phyloP scores from a whole-genome alignment of 2,797 vertebrate genomes.

The Macropus fuliginosus region DNA sequence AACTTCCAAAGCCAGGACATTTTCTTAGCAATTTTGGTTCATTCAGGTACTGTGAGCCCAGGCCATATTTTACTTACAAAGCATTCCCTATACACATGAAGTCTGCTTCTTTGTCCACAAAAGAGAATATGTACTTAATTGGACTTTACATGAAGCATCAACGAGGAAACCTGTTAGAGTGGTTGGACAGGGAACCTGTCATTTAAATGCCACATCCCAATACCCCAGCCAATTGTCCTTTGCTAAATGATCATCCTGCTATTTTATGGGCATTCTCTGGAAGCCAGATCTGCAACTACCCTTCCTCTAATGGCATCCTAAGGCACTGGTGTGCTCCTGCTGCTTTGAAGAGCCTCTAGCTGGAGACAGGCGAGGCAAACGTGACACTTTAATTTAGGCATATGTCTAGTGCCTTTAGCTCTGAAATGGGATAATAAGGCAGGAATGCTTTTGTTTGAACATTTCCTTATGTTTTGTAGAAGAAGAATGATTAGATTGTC shows the following conservation, averaged over 20 bases:
- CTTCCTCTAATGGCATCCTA: not conserved
- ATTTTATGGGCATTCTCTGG: not conserved
- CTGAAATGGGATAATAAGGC: slow-evolving; percentile 31
- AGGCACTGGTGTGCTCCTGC: not conserved
- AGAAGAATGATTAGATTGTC: slow-evolving; percentile 17
- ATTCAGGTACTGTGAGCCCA: slow-evolving; percentile 24
- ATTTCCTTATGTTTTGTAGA: slow-evolving; percentile 5
- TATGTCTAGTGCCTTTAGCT: slow-evolving; percentile 1
- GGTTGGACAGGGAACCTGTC: not conserved
- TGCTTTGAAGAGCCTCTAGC: slow-evolving; percentile 5
- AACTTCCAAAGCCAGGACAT: slow-evolving; percentile 3
- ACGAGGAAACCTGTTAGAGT: slow-evolving; percentile 11
- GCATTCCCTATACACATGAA: not conserved
- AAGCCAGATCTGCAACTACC: not conserved
- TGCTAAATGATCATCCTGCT: not conserved
- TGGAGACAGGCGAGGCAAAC: not conserved
- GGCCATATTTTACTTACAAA: not conserved
- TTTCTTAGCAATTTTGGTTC: not conserved
- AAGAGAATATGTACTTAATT: not conserved
- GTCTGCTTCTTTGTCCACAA: not conserved
- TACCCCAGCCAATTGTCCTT: not conserved
- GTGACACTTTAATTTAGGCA: not conserved
- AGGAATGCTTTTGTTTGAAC: slow-evolving; percentile 8
- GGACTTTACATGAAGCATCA: not conserved
- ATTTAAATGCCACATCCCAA: not conserved